Percentiles rank a stretch among this genome's conserved stretches.
phyloP scores from a whole-genome alignment of 2,797 vertebrate species.

The Agapornis canus region DNA sequence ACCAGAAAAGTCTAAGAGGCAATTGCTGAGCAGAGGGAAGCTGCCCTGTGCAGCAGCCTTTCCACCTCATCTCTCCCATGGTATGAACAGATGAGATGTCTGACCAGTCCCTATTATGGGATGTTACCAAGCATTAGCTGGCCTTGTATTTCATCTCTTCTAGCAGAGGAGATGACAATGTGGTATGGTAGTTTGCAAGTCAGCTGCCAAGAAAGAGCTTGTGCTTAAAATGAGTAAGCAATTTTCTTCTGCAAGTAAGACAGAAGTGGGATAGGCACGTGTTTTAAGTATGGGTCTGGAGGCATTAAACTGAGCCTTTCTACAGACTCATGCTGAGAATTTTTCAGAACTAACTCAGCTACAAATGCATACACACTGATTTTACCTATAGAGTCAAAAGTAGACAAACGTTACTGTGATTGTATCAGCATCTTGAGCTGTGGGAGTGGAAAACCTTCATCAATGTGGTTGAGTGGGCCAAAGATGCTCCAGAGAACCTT shows the following conservation, averaged over 20 bases:
- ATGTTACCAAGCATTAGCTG: not conserved
- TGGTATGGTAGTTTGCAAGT: not conserved
- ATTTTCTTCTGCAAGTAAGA: not conserved
- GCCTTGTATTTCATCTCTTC: not conserved
- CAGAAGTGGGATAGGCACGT: not conserved
- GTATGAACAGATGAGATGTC: not conserved
- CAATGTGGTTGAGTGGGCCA: not conserved
- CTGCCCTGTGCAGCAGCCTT: not conserved
- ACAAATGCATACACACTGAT: not conserved
- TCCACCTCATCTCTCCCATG: not conserved
- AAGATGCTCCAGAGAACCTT: not conserved
- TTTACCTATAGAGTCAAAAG: not conserved
- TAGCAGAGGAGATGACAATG: not conserved
- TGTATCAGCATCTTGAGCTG: rapidly evolving
- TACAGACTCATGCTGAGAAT: not conserved
- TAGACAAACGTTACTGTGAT: not conserved
- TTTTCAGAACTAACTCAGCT: not conserved
- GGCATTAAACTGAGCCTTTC: not conserved
- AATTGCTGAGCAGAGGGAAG: not conserved
- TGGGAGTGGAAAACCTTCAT: not conserved
- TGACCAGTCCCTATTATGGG: not conserved
- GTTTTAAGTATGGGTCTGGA: not conserved
- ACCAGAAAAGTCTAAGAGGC: not conserved
- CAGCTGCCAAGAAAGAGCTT: not conserved
- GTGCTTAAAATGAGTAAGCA: not conserved